phyloP scores from a whole-genome alignment of 1,140 invertebrate genomes.

The Meloidogyne exigua region DNA sequence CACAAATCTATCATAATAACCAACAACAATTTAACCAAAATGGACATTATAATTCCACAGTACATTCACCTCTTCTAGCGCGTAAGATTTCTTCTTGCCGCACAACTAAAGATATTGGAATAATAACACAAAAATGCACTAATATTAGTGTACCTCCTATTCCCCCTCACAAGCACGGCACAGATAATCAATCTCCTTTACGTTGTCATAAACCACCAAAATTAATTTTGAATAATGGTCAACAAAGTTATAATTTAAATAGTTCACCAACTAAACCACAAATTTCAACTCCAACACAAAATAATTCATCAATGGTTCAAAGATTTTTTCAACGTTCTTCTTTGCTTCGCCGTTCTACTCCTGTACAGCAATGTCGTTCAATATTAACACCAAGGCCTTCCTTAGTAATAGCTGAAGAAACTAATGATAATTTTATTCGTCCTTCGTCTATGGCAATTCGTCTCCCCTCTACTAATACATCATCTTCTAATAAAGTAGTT shows the following conservation, averaged over 20 bases:
- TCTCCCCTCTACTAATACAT: background rate
- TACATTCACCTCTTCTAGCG: background rate
- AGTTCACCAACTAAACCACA: background rate
- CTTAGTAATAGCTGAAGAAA: background rate
- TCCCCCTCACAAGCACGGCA: background rate
- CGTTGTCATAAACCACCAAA: background rate
- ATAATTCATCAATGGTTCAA: conserved; percentile 28
- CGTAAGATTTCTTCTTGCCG: background rate
- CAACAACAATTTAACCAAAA: background rate
- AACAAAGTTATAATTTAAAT: conserved; percentile 17
- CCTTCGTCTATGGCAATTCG: background rate
- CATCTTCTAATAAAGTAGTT: background rate
- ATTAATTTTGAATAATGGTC: background rate
- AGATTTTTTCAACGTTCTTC: conserved; percentile 35
- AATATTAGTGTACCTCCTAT: background rate
- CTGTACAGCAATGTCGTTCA: background rate
- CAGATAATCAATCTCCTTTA: background rate
- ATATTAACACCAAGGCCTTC: conserved; percentile 1
- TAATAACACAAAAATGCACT: background rate
- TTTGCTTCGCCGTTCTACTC: conserved; percentile 30
- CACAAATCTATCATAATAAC: background rate
- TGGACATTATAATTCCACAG: background rate
- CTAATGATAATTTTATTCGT: background rate
- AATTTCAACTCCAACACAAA: background rate
- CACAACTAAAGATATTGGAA: background rate